phyloP scores from a whole-genome alignment of 2,113 vertebrate species.

The Anguilla japonica region DNA sequence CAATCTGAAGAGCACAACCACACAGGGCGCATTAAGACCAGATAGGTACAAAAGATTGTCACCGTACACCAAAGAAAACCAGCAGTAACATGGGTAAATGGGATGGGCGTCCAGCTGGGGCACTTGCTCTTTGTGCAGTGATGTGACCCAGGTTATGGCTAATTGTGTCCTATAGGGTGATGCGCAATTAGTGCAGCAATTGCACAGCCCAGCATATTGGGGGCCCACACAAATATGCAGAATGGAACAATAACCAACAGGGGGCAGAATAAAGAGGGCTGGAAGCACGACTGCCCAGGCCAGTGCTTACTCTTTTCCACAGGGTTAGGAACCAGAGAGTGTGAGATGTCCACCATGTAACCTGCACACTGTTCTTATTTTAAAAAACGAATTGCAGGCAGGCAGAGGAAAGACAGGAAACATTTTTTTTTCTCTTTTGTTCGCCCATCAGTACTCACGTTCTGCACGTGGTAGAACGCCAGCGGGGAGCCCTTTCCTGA shows the following conservation, averaged over 20 bases:
- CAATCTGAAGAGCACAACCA: constrained; percentile 71
- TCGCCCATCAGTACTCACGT: constrained; percentile 74
- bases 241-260: too few species aligned
- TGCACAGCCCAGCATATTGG: neutral
- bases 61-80: neutral
- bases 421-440: neutral
- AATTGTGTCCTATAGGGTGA: neutral
- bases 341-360: neutral
- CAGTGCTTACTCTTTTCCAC: neutral
- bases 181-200: neutral
- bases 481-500: constrained; percentile 87
- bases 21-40: neutral
- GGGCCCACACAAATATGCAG: too few species aligned
- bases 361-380: neutral
- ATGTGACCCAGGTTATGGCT: neutral
- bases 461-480: constrained; percentile 95
- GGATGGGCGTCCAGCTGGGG: neutral
- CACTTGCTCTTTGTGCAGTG: neutral
- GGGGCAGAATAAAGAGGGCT: too few species aligned
- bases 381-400: neutral
- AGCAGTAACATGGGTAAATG: neutral
- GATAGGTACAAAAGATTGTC: neutral
- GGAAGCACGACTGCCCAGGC: too few species aligned
- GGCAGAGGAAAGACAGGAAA: neutral
- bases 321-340: neutral